Conservation (phyloP, 2,888 invertebrate species). For the Melanostoma scalare region DNA sequence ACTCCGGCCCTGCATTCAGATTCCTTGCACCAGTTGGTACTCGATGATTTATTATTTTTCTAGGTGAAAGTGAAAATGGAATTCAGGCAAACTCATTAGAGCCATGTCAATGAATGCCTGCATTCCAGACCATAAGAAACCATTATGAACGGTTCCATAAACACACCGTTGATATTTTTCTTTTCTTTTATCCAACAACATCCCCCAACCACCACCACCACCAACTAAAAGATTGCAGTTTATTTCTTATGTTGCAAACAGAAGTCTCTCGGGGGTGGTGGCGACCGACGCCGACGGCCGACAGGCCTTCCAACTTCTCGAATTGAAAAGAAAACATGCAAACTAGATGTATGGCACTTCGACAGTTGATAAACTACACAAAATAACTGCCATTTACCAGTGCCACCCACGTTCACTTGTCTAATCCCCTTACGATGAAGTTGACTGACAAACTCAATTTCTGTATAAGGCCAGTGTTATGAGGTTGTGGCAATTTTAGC, state of each 20-base stretch:
- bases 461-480: conserved; percentile 67
- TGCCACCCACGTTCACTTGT: conserved; percentile 40
- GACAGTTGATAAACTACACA: background rate
- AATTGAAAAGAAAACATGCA: conserved; percentile 30
- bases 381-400: conserved; percentile 5
- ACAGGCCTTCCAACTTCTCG: background rate
- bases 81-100: conserved; percentile 56
- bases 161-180: conserved; percentile 5
- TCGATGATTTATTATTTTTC: conserved; percentile 13
- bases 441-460: conserved; percentile 67
- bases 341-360: conserved; percentile 39
- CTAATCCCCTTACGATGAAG: conserved; percentile 56
- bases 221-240: too few relatives aligned
- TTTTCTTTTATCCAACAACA: background rate
- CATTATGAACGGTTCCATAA: conserved; percentile 9
- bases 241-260: too few relatives aligned
- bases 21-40: background rate
- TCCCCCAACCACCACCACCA: conserved; percentile 1
- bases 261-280: too few relatives aligned
- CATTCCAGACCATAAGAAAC: conserved; percentile 29
- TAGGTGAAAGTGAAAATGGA: conserved; percentile 57
- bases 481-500: conserved; percentile 60
- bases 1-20: conserved; percentile 15
- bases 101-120: conserved; percentile 32
- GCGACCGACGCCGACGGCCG: too few relatives aligned